Evolutionary conservation across 53 echinoderm and acorn worm genomes (phyloP), one percentile per base, ranked within the genome.

Genomic region (Stichopus horrens): DNA sequence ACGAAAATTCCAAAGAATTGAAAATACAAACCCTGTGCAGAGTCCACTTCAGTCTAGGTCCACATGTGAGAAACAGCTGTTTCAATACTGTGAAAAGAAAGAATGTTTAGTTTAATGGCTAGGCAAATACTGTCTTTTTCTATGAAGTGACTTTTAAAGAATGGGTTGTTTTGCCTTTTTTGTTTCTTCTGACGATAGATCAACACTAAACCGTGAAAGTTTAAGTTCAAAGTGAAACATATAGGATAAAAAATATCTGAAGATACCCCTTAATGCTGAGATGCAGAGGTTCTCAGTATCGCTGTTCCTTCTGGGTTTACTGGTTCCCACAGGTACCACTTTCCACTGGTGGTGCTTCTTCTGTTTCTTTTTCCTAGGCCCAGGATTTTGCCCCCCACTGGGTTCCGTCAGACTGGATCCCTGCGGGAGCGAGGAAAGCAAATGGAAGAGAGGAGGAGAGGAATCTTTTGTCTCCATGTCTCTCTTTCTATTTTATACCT

Each of bases 341-440:
- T 55, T 87, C 87, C 75, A 74, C 57, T 75, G 55, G 18, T 87
- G 74, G 18, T 87, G 74, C n/a, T 87, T 87, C 87, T 75, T 87
- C 73, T 75, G 74, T 57, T 87, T 87, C 53, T 87, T 75, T 55
- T 74, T 75, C 87, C 55, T 74, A 16, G 74, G 55, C 3, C 71
- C 71, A 71, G 18, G 19, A n/a, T 13, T 13, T 7, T 71, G n/a
- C 4, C n/a, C 16, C 8, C 1, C 11, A 4, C 0, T 16, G 18
- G 71, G 18, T 16, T 71, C 71, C 19, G 18, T 71, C n/a, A 1
- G 7, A 71, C 19, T 21, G 18, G 71, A 18, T 71, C 19, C 71
- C 71, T 71, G 71, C 18, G 59, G 11, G 59, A 59, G 11, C 8
- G 4, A 37, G 37, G 2, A 37, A 37, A 37, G 37, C 37, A 37